Base-by-base conservation (phyloP, 1,140 invertebrate species). In the Mycetomoellerius zeteki region DNA sequence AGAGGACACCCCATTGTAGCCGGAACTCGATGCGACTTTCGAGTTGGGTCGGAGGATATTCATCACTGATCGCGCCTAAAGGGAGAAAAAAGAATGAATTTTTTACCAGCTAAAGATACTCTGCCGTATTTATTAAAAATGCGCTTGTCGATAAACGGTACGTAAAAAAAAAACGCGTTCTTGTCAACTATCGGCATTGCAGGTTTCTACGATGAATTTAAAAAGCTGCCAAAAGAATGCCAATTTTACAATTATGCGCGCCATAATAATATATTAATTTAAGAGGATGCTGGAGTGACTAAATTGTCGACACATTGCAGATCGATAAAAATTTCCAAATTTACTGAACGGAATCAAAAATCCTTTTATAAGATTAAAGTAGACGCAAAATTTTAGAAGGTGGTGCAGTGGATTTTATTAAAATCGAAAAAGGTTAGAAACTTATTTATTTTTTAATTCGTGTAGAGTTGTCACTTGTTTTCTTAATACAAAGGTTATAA, bases 1-100 rank as follows among this genome's bases (percentile, higher is more conserved):
- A 90, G 92, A 94, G 56, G 94, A 95, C 89, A 94, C 93, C 50
- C 90, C 91, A 27, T 88, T 95, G 21, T 94, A 92, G 90, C 33
- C 58, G 10, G 21, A 62, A 37, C 33, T 27, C 12, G 12, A 43
- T 69, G 30, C 12, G 56, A 81, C 47, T 24, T 67, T 60, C 6
- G 16, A 69, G 1, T 54, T 7, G 52, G 76, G 82, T 90, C 37
- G 89, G 69, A 84, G 86, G 69, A 84, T 64, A 14, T 84, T 24
- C 12, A 82, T 72, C 24, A 60, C 37, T 3, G 58, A 77, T 71
- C 16, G 21, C 50, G 14, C 14, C 6, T 30, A 56, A 75, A 14
- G 1, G 12, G 30, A 60, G 14, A 43, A 1, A 60, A 47, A 24
- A 30, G 24, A 14, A 10, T 43, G 12, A 5, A 24, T 84, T 84